Evolutionary conservation across 2,113 vertebrate genomes (phyloP), one percentile per base, ranked within the genome.

Genomic region (Sisor rabdophorus): DNA sequence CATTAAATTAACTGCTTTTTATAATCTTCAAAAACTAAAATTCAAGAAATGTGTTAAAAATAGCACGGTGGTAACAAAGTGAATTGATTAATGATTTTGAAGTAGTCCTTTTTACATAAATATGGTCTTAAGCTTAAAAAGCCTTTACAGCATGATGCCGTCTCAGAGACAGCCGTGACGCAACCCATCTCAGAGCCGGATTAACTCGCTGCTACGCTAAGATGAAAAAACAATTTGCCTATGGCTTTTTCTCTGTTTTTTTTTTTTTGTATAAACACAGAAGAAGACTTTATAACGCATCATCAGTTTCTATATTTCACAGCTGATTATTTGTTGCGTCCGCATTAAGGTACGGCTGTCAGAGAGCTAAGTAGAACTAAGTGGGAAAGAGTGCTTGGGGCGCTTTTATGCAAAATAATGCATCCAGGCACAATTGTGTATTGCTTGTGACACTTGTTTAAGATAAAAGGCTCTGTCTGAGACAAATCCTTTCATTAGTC

Each of bases 231-330:
- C 59, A 55, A 78, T 73, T 72, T 73, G 77, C 69, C 60, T 55
- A 56, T 72, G 70, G 77, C 59, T 4, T 70, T 30, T 69, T 61
- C 22, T 55, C 30, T 61, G 22, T 55, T 48, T 20, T 64, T 64
- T 48, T 67, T 47, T 68, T 50, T 55, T 11, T 54, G 17, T 28
- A 22, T 32, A 50, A 44, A 59, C 59, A 47, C 48, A 11, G 58
- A 78, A 54, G 69, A 52, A 64, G n/a, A 58, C 28, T 63, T 47
- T 55, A 54, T 71, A 78, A 72, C 61, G 59, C 69, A 73, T 72
- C 70, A 78, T 73, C 69, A 50, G 32, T 78, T 78, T 73, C 54
- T 78, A 73, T 73, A 72, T 65, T 72, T 72, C 70, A 73, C 32
- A 73, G 65, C 75, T 76, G 63, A 47, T 76, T 76, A 76, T 76